Evolutionary conservation across 2,888 invertebrate genomes (phyloP), one percentile per base, ranked within the genome.

Genomic region (Microctonus aethiopoides): DNA sequence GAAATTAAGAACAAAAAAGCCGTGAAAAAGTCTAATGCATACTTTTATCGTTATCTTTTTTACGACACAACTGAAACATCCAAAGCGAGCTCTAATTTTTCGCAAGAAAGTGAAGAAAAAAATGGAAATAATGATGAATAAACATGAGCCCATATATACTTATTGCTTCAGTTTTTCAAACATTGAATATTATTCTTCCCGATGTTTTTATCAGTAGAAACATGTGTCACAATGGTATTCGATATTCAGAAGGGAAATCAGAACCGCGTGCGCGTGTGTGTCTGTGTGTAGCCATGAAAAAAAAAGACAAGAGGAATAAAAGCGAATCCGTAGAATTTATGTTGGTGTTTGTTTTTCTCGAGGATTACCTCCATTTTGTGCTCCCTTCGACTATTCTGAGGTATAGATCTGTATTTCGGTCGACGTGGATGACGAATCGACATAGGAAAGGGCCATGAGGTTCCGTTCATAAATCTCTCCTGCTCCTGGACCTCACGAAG

Each of bases 341-440:
- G 70, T 61, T 41, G 56, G 66, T 70, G 61, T 70, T 70, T 70
- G 70, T 70, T 70, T 70, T 70, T 70, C 66, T 66, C 56, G 61
- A 62, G 70, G 70, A 70, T 70, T 67, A 70, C 70, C 66, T 34
- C 41, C 56, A 46, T 46, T 9, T 46, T n/a, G n/a, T 46, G 2
- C 16, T 46, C 16, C 46, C 16, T 46, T 9, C 16, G 46, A 16
- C 46, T n/a, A 13, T 57, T 66, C 34, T 32, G 22, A 34, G 54
- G 56, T 70, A 70, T 70, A 56, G 66, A 70, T 66, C 70, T 62
- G 70, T 70, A 70, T 70, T 67, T 66, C 66, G 60, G 54, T 56
- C 61, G 70, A 70, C 70, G 57, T 56, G 70, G 62, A 70, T 70
- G 70, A 70, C 66, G 70, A 70, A 70, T 70, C 66, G 70, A 70